phyloP scores from a whole-genome alignment of 2,113 vertebrate genomes.

The Thunnus maccoyii region DNA sequence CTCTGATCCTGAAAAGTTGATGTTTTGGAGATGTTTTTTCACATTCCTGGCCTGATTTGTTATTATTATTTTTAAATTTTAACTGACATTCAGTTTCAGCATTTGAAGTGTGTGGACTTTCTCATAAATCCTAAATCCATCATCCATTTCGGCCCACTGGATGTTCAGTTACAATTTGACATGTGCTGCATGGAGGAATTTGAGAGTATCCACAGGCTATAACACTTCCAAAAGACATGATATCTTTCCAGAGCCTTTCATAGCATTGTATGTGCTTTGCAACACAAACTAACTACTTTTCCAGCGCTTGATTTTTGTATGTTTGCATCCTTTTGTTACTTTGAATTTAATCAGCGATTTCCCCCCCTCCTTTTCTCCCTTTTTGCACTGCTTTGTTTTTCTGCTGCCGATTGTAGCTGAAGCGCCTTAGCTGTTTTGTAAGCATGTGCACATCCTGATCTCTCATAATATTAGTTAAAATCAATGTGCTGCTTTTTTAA shows the following conservation, averaged over 20 bases:
- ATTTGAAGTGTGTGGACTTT: not conserved
- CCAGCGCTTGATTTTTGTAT: conserved; percentile 86
- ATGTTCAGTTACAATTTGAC: conserved; percentile 43
- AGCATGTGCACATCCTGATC: conserved; percentile 99
- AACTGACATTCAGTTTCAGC: not conserved
- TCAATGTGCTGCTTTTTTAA: conserved; percentile 99
- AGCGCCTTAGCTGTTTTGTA: conserved; percentile 92
- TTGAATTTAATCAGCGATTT: conserved; percentile 68
- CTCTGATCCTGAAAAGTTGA: too few relatives aligned
- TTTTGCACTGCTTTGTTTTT: conserved; percentile 75
- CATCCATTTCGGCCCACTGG: not conserved
- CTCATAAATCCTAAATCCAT: not conserved
- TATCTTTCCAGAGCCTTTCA: conserved; percentile 71
- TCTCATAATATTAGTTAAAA: conserved; percentile 99
- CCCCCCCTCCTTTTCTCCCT: conserved; percentile 61
- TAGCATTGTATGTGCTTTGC: conserved; percentile 77
- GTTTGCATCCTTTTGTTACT: conserved; percentile 83
- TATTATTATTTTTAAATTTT: not conserved
- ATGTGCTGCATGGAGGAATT: conserved; percentile 45
- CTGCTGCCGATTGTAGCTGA: conserved; percentile 82
- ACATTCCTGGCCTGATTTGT: not conserved
- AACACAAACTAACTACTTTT: conserved; percentile 86
- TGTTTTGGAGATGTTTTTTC: not conserved
- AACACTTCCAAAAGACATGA: conserved; percentile 82
- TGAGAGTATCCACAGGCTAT: conserved; percentile 72